phyloP scores from a whole-genome alignment of 2,888 invertebrate genomes.

The Archips crataeganus region DNA sequence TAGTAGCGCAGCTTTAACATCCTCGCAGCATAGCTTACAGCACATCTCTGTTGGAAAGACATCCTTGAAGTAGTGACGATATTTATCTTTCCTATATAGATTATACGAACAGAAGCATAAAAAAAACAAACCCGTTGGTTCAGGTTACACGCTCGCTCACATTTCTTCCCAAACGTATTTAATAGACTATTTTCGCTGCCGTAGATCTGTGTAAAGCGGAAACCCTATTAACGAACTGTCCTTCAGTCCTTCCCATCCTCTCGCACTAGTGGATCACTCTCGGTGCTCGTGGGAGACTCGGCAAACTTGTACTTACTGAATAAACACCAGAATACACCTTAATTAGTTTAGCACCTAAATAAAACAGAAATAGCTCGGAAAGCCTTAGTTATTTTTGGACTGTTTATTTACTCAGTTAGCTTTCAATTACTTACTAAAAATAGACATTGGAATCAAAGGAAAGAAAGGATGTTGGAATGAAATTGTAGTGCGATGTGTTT shows the following conservation, averaged over 20 bases:
- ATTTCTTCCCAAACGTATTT: slow-evolving; percentile 8
- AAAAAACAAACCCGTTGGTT: neutral
- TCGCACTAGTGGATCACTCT: neutral
- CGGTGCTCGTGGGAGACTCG: neutral
- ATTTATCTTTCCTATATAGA: too few relatives aligned
- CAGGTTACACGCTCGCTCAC: neutral
- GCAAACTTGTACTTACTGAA: slow-evolving; percentile 20
- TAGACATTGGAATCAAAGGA: too few relatives aligned
- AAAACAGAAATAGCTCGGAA: neutral
- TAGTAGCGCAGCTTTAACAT: too few relatives aligned
- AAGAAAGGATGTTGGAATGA: neutral
- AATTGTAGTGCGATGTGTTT: neutral
- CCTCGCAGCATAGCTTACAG: too few relatives aligned
- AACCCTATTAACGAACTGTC: slow-evolving; percentile 39
- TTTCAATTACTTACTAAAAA: neutral
- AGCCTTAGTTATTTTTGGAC: neutral
- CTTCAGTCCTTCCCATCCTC: slow-evolving; percentile 20
- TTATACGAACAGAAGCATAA: neutral
- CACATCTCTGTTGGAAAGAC: too few relatives aligned
- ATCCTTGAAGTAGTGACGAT: too few relatives aligned
- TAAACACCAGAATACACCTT: slow-evolving; percentile 12
- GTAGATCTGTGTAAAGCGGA: slow-evolving; percentile 24
- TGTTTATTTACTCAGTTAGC: neutral
- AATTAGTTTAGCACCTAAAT: slow-evolving; percentile 16
- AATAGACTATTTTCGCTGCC: slow-evolving; percentile 32